Conservation (phyloP, 1,140 invertebrate genomes). For the Lasioglossum baleicum region DNA sequence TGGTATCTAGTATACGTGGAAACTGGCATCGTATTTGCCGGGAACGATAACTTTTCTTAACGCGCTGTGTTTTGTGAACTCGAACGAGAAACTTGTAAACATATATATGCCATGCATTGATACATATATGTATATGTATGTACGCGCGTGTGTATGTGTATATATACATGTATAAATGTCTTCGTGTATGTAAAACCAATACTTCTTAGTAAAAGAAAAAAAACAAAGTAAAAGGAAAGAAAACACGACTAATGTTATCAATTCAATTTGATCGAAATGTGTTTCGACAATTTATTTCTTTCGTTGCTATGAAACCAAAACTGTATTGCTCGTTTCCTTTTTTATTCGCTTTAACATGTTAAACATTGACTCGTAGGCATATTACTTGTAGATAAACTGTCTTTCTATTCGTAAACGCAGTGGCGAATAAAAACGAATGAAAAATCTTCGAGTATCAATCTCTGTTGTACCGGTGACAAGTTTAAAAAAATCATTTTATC, state of each 20-base stretch:
- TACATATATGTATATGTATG: conserved; percentile 35
- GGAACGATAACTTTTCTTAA: conserved; percentile 54
- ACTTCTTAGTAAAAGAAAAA: conserved; percentile 47
- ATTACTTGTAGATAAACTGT: conserved; percentile 44
- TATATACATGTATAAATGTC: conserved; percentile 66
- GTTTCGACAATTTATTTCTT: no score
- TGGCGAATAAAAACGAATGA: conserved; percentile 24
- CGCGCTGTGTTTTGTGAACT: conserved; percentile 53
- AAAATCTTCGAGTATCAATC: conserved; percentile 23
- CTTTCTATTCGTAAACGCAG: conserved; percentile 14
- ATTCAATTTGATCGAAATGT: no score
- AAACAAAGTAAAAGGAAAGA: conserved; percentile 4
- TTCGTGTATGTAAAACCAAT: conserved; percentile 60
- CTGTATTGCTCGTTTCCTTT: neutral
- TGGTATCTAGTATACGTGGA: conserved; percentile 63
- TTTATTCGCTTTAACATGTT: conserved; percentile 19
- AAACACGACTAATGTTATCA: neutral
- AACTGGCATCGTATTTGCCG: conserved; percentile 51
- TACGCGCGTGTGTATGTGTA: conserved; percentile 38
- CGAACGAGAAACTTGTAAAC: conserved; percentile 26
- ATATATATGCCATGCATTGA: conserved; percentile 41
- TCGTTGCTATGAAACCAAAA: no score
- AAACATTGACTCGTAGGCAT: conserved; percentile 40
- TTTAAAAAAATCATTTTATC: conserved; percentile 3
- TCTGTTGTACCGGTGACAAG: conserved; percentile 8